Conservation (phyloP, 1,140 invertebrate species). For the Nixonia krombeini region DNA sequence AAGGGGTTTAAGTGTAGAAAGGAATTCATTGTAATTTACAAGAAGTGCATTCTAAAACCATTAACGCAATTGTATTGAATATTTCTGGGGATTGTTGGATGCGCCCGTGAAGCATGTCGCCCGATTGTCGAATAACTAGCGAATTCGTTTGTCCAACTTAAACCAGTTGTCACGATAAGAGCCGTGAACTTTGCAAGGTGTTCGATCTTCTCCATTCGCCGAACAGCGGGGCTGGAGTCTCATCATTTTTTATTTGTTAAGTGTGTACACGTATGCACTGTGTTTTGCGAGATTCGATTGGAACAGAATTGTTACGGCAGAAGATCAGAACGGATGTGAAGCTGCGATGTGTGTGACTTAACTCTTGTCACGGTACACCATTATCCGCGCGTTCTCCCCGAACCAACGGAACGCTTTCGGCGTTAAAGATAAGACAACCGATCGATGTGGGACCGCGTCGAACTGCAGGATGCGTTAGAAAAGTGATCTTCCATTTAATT, state of each 20-base stretch:
- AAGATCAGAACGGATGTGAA: conserved; percentile 23
- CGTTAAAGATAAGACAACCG: no score
- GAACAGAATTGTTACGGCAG: conserved; percentile 8
- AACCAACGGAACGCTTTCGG: no score
- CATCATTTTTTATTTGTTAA: conserved; percentile 67
- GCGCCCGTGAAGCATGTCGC: conserved; percentile 7
- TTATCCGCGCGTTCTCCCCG: no score
- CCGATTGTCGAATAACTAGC: background rate
- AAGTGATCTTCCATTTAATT: no score
- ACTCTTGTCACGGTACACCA: no score
- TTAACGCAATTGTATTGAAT: conserved; percentile 50
- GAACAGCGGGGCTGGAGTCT: conserved; percentile 51
- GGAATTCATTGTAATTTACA: conserved; percentile 66
- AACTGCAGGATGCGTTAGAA: no score
- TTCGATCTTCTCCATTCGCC: conserved; percentile 47
- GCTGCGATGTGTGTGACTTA: no score
- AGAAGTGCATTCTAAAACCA: conserved; percentile 67
- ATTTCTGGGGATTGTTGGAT: conserved; percentile 26
- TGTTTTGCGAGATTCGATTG: conserved; percentile 49
- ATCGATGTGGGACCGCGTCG: no score
- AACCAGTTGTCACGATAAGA: no score
- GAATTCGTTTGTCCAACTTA: background rate
- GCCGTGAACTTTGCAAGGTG: conserved; percentile 39
- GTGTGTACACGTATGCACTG: conserved; percentile 51
- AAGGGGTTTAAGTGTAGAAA: conserved; percentile 55